Conservation (phyloP, 2,797 vertebrate species). For the Pangasius djambal region DNA sequence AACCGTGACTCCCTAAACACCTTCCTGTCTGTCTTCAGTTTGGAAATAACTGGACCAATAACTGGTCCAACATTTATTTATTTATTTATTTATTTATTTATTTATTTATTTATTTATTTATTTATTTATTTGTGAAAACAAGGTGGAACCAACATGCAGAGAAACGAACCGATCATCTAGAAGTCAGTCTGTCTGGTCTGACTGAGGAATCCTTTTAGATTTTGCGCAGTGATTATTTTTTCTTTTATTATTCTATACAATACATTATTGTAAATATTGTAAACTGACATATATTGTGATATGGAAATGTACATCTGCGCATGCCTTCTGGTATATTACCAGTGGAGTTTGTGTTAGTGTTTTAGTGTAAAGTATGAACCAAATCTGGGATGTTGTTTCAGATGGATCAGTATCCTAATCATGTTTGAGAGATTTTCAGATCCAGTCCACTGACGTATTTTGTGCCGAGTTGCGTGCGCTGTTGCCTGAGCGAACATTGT, state of each 20-base stretch:
- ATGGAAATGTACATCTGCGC: neutral
- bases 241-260: neutral
- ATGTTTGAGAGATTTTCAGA: neutral
- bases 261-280: neutral
- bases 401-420: neutral
- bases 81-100: too few species aligned
- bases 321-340: too few species aligned
- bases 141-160: neutral
- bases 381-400: neutral
- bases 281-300: neutral
- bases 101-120: too few species aligned
- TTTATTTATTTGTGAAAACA: too few species aligned
- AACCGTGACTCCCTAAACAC: neutral
- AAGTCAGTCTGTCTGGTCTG: too few species aligned
- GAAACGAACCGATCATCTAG: neutral
- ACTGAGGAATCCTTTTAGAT: neutral
- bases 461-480: neutral
- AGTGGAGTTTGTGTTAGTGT: neutral
- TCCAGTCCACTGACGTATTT: neutral
- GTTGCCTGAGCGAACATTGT: neutral
- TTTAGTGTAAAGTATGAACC: neutral
- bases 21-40: neutral
- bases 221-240: too few species aligned
- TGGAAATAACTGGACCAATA: too few species aligned
- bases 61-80: accelerated